Conservation (phyloP, 1,140 invertebrate species). For the Ridgeia piscesae region DNA sequence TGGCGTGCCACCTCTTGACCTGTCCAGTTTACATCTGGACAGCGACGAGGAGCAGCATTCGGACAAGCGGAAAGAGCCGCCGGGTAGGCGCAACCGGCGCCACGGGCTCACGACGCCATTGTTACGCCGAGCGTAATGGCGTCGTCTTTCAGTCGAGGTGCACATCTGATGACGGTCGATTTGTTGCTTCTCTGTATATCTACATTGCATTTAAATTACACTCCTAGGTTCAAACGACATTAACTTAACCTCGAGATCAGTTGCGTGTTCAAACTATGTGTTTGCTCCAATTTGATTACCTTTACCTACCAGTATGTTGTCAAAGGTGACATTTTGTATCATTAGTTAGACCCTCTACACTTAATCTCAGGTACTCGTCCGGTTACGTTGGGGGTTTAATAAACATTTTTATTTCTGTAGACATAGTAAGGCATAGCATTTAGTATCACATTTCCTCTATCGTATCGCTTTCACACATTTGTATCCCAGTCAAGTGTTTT, state of each 20-base stretch:
- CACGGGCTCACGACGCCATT: not conserved
- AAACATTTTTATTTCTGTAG: too few species aligned
- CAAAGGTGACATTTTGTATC: not conserved
- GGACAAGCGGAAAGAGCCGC: not conserved
- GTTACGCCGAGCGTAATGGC: not conserved
- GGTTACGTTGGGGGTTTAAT: too few species aligned
- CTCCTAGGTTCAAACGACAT: not conserved
- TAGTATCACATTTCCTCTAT: too few species aligned
- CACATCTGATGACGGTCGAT: not conserved
- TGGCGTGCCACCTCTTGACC: not conserved
- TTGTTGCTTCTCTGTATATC: not conserved
- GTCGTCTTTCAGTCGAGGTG: not conserved
- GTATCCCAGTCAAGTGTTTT: too few species aligned
- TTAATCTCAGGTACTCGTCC: not conserved
- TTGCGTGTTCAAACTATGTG: not conserved
- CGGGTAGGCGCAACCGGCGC: not conserved
- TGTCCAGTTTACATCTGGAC: conserved; percentile 10
- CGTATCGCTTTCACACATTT: too few species aligned
- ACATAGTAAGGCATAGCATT: too few species aligned
- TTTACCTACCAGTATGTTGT: too few species aligned
- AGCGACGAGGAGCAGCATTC: not conserved
- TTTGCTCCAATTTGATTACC: too few species aligned
- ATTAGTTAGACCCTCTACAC: not conserved
- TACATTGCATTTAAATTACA: not conserved
- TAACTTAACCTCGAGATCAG: not conserved